Evolutionary conservation across 2,797 vertebrate genomes (phyloP).

Genomic region (Myotis vivesi): DNA sequence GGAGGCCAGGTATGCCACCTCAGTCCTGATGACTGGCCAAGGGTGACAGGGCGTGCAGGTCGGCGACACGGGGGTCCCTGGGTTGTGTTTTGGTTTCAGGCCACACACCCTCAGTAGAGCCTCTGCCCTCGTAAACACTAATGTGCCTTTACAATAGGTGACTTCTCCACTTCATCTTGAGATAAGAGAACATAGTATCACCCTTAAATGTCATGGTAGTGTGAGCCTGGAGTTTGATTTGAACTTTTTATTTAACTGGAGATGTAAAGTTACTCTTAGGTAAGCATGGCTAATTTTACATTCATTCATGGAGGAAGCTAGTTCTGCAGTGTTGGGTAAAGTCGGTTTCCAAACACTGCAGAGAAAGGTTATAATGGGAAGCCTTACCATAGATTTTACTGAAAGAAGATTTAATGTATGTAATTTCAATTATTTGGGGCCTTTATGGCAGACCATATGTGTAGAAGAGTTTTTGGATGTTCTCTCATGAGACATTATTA

Average conservation of each 20-base stretch:
- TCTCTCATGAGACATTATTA: not conserved
- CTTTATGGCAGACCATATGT: not conserved
- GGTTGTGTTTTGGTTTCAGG: not conserved
- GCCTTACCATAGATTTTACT: not conserved
- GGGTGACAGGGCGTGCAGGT: not conserved
- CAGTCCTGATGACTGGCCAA: not conserved
- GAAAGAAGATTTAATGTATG: not conserved
- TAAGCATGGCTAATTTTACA: not conserved
- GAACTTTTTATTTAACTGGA: constrained; percentile 46
- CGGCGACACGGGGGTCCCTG: not conserved
- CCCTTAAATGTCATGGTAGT: not conserved
- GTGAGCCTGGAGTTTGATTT: constrained; percentile 6
- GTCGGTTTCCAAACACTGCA: not conserved
- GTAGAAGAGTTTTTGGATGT: not conserved
- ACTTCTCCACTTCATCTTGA: not conserved
- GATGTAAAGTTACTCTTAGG: constrained; percentile 32
- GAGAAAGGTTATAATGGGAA: constrained; percentile 13
- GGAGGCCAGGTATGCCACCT: not conserved
- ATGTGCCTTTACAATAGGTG: not conserved
- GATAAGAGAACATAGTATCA: not conserved
- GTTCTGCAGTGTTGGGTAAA: constrained; percentile 39
- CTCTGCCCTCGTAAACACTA: not conserved
- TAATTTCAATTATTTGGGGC: not conserved
- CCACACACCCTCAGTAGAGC: not conserved
- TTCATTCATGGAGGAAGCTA: constrained; percentile 34